These are phyloP conservation scores for Rambutsinella grinnellia DNA, from an alignment of 2,888 invertebrate genomes.

Conservation along the genomic window DNA sequence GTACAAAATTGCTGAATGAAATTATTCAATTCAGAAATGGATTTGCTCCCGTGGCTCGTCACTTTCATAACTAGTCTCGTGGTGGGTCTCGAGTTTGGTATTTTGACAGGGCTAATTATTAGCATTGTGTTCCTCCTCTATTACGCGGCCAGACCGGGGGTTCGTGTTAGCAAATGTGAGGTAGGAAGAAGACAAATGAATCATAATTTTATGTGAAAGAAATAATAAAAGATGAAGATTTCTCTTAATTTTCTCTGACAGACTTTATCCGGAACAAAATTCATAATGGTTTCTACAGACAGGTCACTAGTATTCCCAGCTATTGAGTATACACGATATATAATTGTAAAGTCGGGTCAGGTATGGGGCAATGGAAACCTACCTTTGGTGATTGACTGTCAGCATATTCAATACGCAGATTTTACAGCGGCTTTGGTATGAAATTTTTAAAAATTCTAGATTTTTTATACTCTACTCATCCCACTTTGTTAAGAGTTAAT, in stretches of 20 bases:
- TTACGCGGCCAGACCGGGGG: constrained; percentile 88
- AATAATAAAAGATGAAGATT: too few species aligned
- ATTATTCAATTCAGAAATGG: constrained; percentile 81
- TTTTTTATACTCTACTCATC: too few species aligned
- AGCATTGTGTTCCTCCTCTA: constrained; percentile 88
- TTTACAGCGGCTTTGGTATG: constrained; percentile 84
- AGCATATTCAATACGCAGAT: constrained; percentile 91
- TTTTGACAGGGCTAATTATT: constrained; percentile 84
- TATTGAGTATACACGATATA: constrained; percentile 87
- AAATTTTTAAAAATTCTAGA: neutral
- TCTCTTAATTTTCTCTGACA: too few species aligned
- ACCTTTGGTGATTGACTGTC: constrained; percentile 89
- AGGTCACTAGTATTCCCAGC: constrained; percentile 91
- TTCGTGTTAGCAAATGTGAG: constrained; percentile 81
- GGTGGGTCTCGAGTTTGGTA: constrained; percentile 88
- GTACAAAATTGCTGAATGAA: neutral
- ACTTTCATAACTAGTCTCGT: constrained; percentile 88
- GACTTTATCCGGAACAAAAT: constrained; percentile 59
- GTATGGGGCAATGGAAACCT: constrained; percentile 75
- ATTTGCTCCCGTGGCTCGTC: constrained; percentile 86
- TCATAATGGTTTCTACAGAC: constrained; percentile 62
- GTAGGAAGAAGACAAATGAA: constrained; percentile 73
- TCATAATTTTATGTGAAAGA: too few species aligned
- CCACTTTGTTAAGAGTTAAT: too few species aligned
- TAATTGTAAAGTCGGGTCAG: constrained; percentile 81